phyloP scores from a whole-genome alignment of 2,797 vertebrate genomes.

The Diplodus sargus region DNA sequence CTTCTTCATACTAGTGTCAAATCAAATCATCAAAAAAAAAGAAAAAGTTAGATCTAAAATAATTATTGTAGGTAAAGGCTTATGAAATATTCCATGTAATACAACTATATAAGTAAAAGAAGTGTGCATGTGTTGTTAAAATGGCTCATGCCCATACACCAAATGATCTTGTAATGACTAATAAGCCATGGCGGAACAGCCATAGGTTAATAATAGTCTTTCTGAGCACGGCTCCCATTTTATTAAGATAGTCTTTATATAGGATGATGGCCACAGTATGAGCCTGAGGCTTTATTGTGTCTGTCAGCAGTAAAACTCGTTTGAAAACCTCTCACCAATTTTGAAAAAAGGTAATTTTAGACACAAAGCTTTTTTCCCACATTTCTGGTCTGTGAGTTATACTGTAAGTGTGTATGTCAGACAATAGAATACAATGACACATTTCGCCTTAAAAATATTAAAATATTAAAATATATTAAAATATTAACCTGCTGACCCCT shows the following conservation, averaged over 20 bases:
- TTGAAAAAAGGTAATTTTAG: background rate
- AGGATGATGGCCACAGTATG: slow-evolving; percentile 16
- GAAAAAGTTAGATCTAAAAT: background rate
- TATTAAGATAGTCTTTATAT: slow-evolving; percentile 30
- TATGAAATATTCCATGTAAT: background rate
- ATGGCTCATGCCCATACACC: background rate
- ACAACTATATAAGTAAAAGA: background rate
- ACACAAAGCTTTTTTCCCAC: background rate
- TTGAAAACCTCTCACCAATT: background rate
- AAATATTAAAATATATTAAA: slow-evolving; percentile 4
- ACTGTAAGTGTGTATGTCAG: background rate
- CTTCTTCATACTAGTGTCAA: background rate
- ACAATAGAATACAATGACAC: background rate
- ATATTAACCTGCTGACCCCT: slow-evolving; percentile 7
- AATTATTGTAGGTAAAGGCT: background rate
- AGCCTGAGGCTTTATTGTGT: slow-evolving; percentile 11
- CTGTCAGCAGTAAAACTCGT: slow-evolving; percentile 2
- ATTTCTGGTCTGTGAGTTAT: background rate
- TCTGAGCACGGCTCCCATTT: slow-evolving; percentile 6
- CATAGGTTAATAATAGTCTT: slow-evolving; percentile 40
- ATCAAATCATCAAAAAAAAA: background rate
- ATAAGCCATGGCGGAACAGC: slow-evolving; percentile 36
- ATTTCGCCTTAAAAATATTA: background rate
- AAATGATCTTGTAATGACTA: slow-evolving; percentile 19
- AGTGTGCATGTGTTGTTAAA: background rate